phyloP scores from a whole-genome alignment of 2,113 vertebrate species.

The Willisornis vidua region DNA sequence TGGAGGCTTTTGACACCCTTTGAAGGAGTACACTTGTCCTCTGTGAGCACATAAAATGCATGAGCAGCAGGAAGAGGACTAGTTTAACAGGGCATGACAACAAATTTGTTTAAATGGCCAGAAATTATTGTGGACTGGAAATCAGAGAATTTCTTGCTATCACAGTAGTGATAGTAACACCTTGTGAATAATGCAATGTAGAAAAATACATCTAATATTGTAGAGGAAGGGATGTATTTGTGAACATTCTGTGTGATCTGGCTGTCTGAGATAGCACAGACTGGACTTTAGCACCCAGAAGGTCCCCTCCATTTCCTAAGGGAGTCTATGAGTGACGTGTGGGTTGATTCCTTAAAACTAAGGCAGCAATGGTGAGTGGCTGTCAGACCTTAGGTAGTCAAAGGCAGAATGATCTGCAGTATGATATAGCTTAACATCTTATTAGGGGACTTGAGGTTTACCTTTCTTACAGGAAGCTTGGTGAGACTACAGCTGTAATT shows the following conservation, averaged over 20 bases:
- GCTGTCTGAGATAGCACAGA: neutral
- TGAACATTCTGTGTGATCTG: neutral
- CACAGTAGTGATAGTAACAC: neutral
- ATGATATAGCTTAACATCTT: neutral
- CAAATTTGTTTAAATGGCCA: neutral
- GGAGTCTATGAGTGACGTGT: neutral
- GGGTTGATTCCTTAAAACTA: neutral
- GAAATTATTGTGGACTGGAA: neutral
- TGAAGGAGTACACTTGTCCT: neutral
- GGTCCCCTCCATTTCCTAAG: neutral
- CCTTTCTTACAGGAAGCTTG: neutral
- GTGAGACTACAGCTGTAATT: neutral
- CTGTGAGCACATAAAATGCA: neutral
- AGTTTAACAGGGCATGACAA: neutral
- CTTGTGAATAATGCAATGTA: neutral
- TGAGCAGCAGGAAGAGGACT: neutral
- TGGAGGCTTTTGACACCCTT: neutral
- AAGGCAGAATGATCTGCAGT: neutral
- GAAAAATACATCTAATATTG: neutral
- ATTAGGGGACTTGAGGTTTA: neutral
- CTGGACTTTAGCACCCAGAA: neutral
- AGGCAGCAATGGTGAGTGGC: neutral
- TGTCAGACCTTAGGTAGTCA: neutral
- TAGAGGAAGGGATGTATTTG: neutral
- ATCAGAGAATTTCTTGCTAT: neutral